Base-by-base conservation (phyloP, 2,888 invertebrate species). In the Blomia tropicalis region DNA sequence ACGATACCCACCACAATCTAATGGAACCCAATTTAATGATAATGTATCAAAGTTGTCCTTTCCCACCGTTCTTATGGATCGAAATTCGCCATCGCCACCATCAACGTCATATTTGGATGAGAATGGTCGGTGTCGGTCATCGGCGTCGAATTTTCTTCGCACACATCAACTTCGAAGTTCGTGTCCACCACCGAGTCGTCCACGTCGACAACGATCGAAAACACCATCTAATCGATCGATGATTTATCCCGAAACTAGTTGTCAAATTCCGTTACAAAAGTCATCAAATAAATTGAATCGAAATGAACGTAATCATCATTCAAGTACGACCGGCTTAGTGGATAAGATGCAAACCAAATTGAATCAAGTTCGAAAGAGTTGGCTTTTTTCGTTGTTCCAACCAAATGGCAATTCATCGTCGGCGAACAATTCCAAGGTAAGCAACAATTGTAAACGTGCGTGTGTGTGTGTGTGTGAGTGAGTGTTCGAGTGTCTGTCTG, bases 401-500 rank as follows among this genome's bases (percentile, higher is more conserved):
- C 5, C 7, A 7, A 47, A 27, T n/a, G 22, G 22, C 51, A 27
- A n/a, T n/a, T 11, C 5, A 7, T 11, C 7, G 7, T 14, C 7
- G 11, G 25, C 56, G 29, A 27, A 14, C 36, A 31, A 56, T 36
- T 56, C 56, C 56, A 56, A 56, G 56, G 56, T 56, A 56, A 56
- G 27, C 3, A 4, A 4, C 4, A 47, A 2, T n/a, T n/a, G n/a
- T 2, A 2, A n/a, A n/a, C 14, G n/a, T n/a, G n/a, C n/a, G n/a
- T n/a, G n/a, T n/a, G n/a, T n/a, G n/a, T n/a, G n/a, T n/a, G n/a
- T n/a, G n/a, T n/a, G n/a, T n/a, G n/a, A n/a, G n/a, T n/a, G n/a
- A n/a, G n/a, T n/a, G n/a, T n/a, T n/a, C n/a, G n/a, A n/a, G n/a
- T n/a, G n/a, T n/a, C n/a, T n/a, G n/a, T n/a, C n/a, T n/a, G n/a